These are phyloP conservation scores for Drosophila burlai DNA, from an alignment of 1,140 invertebrate genomes.

Conservation along the genomic window DNA sequence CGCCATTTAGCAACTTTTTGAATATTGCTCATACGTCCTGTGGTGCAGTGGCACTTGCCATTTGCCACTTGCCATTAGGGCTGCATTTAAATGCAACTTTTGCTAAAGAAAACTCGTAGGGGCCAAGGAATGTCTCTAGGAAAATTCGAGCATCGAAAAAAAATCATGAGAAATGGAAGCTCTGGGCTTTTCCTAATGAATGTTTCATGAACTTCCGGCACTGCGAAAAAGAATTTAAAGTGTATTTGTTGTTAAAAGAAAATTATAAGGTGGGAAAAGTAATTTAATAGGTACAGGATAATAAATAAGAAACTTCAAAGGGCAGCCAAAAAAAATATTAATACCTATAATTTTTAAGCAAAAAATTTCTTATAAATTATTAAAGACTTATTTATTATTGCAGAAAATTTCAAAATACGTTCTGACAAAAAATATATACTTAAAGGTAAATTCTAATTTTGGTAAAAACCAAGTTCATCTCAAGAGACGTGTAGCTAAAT, in stretches of 20 bases:
- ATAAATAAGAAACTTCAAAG: too few relatives aligned
- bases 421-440: too few relatives aligned
- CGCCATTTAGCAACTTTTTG: conserved; percentile 41
- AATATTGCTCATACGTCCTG: conserved; percentile 46
- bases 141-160: not conserved
- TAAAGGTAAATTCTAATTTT: too few relatives aligned
- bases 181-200: conserved; percentile 70
- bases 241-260: too few relatives aligned
- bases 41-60: conserved; percentile 17
- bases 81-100: conserved; percentile 46
- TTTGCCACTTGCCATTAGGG: conserved; percentile 21
- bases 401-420: too few relatives aligned
- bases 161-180: conserved; percentile 28
- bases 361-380: too few relatives aligned
- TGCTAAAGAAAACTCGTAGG: not conserved
- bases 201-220: conserved; percentile 72
- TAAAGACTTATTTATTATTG: too few relatives aligned
- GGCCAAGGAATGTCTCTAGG: not conserved
- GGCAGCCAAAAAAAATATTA: too few relatives aligned
- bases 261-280: not conserved
- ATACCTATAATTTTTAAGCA: too few relatives aligned
- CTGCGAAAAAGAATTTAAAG: not conserved
- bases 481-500: not conserved
- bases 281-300: too few relatives aligned
- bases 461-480: too few relatives aligned